Conservation (phyloP, 2,888 invertebrate genomes). For the Dysmachus trigonus region DNA sequence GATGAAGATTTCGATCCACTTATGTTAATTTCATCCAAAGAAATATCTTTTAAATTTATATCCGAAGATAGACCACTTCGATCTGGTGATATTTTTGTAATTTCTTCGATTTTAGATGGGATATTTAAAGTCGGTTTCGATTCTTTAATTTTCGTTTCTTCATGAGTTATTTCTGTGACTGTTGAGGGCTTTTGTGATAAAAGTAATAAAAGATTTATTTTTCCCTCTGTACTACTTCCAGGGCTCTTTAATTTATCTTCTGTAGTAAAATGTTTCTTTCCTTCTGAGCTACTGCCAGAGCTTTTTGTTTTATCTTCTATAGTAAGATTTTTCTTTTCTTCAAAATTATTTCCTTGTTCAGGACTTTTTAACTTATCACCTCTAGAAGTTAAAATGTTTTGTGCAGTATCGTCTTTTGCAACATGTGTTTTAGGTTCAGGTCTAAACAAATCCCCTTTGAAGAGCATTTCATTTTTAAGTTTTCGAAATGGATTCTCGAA, state of each 20-base stretch:
- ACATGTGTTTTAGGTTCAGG: not conserved
- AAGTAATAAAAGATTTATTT: not conserved
- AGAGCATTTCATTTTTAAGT: slow-evolving; percentile 7
- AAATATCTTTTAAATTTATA: slow-evolving; percentile 47
- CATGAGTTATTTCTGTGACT: not conserved
- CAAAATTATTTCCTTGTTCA: not conserved
- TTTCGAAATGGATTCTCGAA: slow-evolving; percentile 52
- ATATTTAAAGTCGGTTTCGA: not conserved
- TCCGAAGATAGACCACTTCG: slow-evolving; percentile 37
- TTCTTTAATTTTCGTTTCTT: not conserved
- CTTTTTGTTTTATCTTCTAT: not conserved
- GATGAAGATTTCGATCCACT: slow-evolving; percentile 45
- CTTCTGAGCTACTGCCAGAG: not conserved
- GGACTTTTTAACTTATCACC: not conserved
- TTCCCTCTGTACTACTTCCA: not conserved
- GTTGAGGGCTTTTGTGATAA: not conserved
- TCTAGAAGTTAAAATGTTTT: not conserved
- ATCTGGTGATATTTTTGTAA: not conserved
- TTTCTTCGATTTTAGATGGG: not conserved
- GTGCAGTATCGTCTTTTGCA: not conserved
- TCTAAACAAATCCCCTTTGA: not conserved
- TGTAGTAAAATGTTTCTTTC: not conserved
- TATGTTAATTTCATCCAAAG: slow-evolving; percentile 45
- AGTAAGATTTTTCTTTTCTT: not conserved
- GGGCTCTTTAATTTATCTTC: not conserved